Percentiles rank a stretch among this genome's conserved stretches.
These are phyloP conservation scores for Xyliphius kryptos DNA, from an alignment of 2,113 vertebrate genomes.

Conservation along the genomic window DNA sequence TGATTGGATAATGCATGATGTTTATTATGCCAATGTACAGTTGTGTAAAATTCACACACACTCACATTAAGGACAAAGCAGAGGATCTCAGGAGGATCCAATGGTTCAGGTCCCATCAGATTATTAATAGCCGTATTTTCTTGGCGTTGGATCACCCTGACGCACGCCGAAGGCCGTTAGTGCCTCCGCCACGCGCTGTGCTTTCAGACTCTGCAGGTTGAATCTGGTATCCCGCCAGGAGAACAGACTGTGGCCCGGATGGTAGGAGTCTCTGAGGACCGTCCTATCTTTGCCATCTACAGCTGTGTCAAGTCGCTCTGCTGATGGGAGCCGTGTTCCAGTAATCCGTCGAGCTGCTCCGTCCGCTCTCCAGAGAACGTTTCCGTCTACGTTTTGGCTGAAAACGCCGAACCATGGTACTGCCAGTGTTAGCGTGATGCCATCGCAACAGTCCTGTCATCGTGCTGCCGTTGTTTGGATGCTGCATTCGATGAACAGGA, in stretches of 20 bases:
- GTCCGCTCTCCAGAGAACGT: background rate
- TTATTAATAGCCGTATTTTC: background rate
- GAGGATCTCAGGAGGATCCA: no score
- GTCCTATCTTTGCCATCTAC: background rate
- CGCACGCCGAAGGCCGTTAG: background rate
- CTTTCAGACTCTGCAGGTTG: constrained; percentile 7
- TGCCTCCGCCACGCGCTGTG: no score
- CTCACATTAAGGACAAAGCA: no score
- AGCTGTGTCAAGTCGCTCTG: background rate
- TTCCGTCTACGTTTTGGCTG: background rate
- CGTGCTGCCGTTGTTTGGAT: no score
- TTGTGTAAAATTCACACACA: no score
- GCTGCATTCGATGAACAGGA: no score
- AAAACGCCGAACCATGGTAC: background rate
- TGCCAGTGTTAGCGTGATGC: background rate
- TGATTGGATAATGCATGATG: no score
- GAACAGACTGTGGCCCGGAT: constrained; percentile 19
- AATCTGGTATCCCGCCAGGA: constrained; percentile 9
- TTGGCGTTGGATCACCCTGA: background rate
- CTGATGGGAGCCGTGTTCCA: constrained; percentile 7
- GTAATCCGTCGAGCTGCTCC: constrained; percentile 1
- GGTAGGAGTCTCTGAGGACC: constrained; percentile 8
- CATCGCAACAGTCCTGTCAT: no score
- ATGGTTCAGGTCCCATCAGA: no score
- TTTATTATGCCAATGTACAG: no score